A percentile compares a stretch with the other conserved stretches of the same genome.
These are phyloP conservation scores for Rhabdornis inornatus DNA, from an alignment of 2,113 vertebrate species.

Conservation along the genomic window DNA sequence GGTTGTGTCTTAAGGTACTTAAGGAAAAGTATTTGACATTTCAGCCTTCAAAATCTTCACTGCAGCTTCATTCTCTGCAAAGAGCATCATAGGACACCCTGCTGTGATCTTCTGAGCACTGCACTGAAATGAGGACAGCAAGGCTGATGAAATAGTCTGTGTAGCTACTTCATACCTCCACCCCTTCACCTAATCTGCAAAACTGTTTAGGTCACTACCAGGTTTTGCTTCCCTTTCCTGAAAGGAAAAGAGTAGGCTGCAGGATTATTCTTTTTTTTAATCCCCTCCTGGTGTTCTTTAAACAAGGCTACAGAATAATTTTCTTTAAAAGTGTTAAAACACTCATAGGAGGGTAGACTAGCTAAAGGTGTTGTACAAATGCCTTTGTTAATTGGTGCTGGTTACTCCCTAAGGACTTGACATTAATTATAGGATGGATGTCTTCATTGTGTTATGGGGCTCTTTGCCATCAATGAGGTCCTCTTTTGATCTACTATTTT, in stretches of 20 bases:
- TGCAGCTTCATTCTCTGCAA: not conserved
- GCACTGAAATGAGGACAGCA: not conserved
- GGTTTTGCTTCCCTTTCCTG: not conserved
- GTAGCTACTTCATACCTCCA: not conserved
- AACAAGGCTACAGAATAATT: not conserved
- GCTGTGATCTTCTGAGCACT: not conserved
- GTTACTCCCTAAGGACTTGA: not conserved
- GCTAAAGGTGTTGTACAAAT: not conserved
- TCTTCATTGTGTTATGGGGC: not conserved
- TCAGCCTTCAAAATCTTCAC: not conserved
- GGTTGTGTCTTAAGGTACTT: not conserved
- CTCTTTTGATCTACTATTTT: not conserved
- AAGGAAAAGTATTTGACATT: conserved; percentile 1
- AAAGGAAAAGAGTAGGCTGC: not conserved
- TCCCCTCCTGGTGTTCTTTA: not conserved
- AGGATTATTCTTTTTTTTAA: not conserved
- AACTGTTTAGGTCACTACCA: not conserved
- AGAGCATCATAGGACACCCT: not conserved
- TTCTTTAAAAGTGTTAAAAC: not conserved
- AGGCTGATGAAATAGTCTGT: not conserved
- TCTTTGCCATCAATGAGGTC: not conserved
- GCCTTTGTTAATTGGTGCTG: not conserved
- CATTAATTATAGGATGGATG: not conserved
- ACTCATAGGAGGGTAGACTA: not conserved
- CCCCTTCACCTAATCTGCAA: not conserved